Evolutionary conservation across 2,797 vertebrate genomes (phyloP), one percentile per base, ranked within the genome.

Genomic region (Etheostoma perlongum): DNA sequence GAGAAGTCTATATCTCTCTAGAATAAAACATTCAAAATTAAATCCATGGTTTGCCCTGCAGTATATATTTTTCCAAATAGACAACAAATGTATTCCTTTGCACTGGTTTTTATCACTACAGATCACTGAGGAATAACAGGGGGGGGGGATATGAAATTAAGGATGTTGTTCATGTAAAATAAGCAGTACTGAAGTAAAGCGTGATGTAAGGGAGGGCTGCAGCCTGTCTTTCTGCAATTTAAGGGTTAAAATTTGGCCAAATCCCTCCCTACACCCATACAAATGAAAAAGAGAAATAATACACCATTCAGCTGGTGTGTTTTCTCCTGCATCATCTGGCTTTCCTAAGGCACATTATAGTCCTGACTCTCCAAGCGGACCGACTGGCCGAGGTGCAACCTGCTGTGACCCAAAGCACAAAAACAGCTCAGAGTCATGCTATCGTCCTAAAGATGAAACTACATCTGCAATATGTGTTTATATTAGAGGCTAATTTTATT

Each of bases 311-410:
- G 70, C 61, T 79, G 84, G 83, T 68, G 84, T 60, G 81, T 64
- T 33, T 91, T 48, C 47, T 92, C 91, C 80, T 83, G 83, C 81
- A 73, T 86, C 76, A 64, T 61, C 51, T 88, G 85, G 77, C 84
- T 87, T 95, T 95, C 95, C 92, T 98, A 99, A 99, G 98, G 97
- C 98, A 99, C 97, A 92, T 89, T 87, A 92, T 88, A 89, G 94
- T 95, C 92, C 92, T 81, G 90, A 89, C 93, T 76, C 57, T 80
- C 81, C 74, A 76, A 85, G 68, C 67, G 65, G 80, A 89, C 64
- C 47, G 68, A 74, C 65, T 36, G 74, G 72, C 77, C 55, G 76
- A 73, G 60, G 78, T 80, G 77, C 83, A 65, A 78, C 80, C 78
- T 75, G 84, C 78, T 69, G 55, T 64, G 58, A 83, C 76, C 65